Conservation (phyloP, 2,113 vertebrate genomes). For the Peucedramus taeniatus region DNA sequence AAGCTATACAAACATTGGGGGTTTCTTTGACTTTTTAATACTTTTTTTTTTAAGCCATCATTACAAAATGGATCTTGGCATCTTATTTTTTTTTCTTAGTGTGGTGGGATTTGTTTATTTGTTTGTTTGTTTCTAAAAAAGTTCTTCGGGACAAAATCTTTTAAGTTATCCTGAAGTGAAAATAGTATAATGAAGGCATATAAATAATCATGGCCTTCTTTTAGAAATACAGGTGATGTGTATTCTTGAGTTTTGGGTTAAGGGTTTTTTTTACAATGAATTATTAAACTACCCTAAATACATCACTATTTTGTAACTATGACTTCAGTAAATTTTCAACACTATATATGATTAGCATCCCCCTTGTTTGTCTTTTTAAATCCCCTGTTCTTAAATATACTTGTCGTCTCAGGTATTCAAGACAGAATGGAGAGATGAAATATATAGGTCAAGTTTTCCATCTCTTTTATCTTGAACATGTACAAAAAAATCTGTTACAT, state of each 20-base stretch:
- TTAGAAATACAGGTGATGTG: not conserved
- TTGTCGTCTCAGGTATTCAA: not conserved
- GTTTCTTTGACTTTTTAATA: not conserved
- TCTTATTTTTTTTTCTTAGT: not conserved
- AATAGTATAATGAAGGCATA: not conserved
- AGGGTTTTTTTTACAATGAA: not conserved
- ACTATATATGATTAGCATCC: not conserved
- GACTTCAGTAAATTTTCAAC: not conserved
- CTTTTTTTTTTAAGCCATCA: not conserved
- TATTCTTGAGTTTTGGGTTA: not conserved
- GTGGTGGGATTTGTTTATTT: not conserved
- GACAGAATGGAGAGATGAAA: not conserved
- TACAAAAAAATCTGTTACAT: not conserved
- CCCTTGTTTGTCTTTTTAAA: not conserved
- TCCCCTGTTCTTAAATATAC: not conserved
- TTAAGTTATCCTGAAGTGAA: not conserved
- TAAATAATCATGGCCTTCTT: not conserved
- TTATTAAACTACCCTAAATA: not conserved
- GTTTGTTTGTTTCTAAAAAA: not conserved
- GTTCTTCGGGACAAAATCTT: not conserved
- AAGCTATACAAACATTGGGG: not conserved
- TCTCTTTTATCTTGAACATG: not conserved
- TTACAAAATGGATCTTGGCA: not conserved
- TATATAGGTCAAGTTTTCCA: not conserved
- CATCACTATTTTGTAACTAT: not conserved